A percentile compares a stretch with the other conserved stretches of the same genome.
Conservation (phyloP, 2,797 vertebrate genomes). For the Nannoperca australis region DNA sequence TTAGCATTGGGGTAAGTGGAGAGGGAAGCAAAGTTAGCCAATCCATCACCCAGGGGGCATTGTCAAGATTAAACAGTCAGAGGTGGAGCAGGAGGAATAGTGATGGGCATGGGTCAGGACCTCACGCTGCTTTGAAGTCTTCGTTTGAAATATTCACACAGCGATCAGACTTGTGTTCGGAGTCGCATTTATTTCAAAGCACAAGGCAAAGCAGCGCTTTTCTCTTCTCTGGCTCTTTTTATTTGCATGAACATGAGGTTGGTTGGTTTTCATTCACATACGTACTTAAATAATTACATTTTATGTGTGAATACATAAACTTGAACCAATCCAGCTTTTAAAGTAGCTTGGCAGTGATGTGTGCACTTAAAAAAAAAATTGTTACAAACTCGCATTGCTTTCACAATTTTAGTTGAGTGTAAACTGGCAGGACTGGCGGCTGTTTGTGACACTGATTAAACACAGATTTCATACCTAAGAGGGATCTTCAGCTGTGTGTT, state of each 20-base stretch:
- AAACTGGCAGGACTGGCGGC: constrained; percentile 29
- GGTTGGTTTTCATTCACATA: constrained; percentile 31
- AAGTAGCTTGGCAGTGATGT: constrained; percentile 43
- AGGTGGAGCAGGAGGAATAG: constrained; percentile 47
- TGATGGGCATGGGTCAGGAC: constrained; percentile 55
- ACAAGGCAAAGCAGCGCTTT: constrained; percentile 12
- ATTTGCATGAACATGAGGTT: constrained; percentile 31
- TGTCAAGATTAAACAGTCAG: constrained; percentile 58
- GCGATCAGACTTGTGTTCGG: constrained; percentile 18
- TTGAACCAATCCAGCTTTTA: constrained; percentile 22
- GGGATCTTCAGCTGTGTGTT: constrained; percentile 34
- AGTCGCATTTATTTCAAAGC: background rate
- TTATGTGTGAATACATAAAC: constrained; percentile 23
- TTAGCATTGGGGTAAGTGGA: constrained; percentile 63
- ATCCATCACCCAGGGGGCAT: constrained; percentile 69
- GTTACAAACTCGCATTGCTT: constrained; percentile 40
- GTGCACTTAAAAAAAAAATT: too few species aligned
- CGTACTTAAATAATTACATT: background rate
- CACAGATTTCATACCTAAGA: constrained; percentile 31
- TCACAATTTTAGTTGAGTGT: constrained; percentile 30
- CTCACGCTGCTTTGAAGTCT: constrained; percentile 59
- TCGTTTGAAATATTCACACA: constrained; percentile 51
- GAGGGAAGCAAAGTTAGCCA: constrained; percentile 55
- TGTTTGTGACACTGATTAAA: constrained; percentile 62
- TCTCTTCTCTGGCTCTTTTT: constrained; percentile 51